Evolutionary conservation across 2,113 vertebrate species (phyloP).

Genomic region (Ptilorrhoa leucosticta): DNA sequence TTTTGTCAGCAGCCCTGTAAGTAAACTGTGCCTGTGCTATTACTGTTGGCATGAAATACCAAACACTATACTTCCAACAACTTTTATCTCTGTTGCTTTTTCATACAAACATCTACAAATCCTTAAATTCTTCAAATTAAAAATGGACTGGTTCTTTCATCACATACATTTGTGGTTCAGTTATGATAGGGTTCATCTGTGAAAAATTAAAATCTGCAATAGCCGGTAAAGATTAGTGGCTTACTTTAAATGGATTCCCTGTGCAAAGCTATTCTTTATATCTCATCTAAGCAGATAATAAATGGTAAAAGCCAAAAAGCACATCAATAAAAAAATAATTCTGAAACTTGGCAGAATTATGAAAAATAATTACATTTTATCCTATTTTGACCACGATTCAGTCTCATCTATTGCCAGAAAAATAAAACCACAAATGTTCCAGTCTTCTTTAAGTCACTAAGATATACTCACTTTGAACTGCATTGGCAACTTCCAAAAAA

Average conservation of each 20-base stretch:
- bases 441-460: neutral
- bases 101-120: neutral
- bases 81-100: neutral
- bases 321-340: constrained; percentile 41
- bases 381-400: constrained; percentile 5
- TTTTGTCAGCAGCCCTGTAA: constrained; percentile 30
- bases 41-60: constrained; percentile 1
- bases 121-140: constrained; percentile 6
- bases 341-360: constrained; percentile 31
- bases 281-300: constrained; percentile 46
- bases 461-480: neutral
- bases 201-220: constrained; percentile 18
- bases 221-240: constrained; percentile 16
- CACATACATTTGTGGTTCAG: neutral
- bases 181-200: constrained; percentile 15
- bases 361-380: constrained; percentile 46
- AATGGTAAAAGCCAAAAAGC: constrained; percentile 34
- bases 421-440: neutral
- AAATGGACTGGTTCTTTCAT: neutral
- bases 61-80: neutral
- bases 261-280: constrained; percentile 18
- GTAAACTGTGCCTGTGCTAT: neutral
- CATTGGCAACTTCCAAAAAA: neutral
- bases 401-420: constrained; percentile 32
- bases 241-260: constrained; percentile 30